Conservation (phyloP, 2,113 vertebrate genomes). For the human region DNA sequence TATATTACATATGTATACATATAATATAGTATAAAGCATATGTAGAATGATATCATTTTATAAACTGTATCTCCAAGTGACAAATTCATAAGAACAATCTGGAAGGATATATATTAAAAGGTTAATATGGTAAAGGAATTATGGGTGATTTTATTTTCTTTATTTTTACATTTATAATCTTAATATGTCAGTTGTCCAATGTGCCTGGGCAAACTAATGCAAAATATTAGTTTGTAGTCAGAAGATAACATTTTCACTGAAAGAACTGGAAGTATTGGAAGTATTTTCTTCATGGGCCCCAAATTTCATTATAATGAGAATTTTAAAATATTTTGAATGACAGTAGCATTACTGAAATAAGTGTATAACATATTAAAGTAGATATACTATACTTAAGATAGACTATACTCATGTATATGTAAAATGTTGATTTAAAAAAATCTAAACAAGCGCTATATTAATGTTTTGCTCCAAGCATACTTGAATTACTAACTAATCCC, state of each 20-base stretch:
- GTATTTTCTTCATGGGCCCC: background rate
- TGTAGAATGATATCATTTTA: background rate
- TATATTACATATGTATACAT: background rate
- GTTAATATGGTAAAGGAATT: background rate
- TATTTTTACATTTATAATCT: background rate
- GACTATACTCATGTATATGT: background rate
- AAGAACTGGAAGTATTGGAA: background rate
- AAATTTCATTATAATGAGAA: background rate
- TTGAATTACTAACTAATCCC: constrained; percentile 18
- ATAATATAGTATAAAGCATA: background rate
- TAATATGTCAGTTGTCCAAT: no score
- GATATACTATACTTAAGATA: background rate
- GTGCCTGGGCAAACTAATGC: no score
- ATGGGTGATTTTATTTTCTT: background rate
- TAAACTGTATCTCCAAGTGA: background rate
- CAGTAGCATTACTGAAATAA: background rate
- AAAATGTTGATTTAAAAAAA: constrained; percentile 7
- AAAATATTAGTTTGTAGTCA: background rate
- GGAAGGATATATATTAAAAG: background rate
- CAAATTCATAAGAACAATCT: background rate
- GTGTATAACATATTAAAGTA: background rate
- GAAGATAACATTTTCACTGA: background rate
- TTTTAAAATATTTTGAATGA: constrained; percentile 23
- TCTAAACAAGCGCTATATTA: background rate
- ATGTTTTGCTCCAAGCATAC: background rate